phyloP scores from a whole-genome alignment of 2,113 vertebrate genomes.

The Glaucomys volans region DNA sequence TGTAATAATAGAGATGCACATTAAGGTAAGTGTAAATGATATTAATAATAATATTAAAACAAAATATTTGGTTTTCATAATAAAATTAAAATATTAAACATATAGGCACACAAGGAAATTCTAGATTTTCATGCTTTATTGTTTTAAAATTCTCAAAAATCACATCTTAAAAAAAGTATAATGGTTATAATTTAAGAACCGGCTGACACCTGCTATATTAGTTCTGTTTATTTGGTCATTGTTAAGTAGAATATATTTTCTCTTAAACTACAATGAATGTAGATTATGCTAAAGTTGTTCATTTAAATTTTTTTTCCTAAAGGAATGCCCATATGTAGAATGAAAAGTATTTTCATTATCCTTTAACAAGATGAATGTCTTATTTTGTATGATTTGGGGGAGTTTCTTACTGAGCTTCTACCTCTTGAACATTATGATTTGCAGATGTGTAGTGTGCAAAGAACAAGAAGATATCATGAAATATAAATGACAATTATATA shows the following conservation, averaged over 20 bases:
- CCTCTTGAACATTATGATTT: conserved; percentile 64
- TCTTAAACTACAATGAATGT: conserved; percentile 44
- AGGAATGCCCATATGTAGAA: conserved; percentile 48
- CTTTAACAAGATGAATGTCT: conserved; percentile 44
- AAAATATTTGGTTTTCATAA: conserved; percentile 41
- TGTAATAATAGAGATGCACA: neutral
- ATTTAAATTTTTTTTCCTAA: conserved; percentile 60
- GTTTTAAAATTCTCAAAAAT: conserved; percentile 35
- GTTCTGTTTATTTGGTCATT: conserved; percentile 47
- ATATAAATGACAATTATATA: conserved; percentile 53
- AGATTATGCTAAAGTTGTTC: conserved; percentile 49
- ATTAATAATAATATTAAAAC: conserved; percentile 32
- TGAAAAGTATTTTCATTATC: conserved; percentile 63
- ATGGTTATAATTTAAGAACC: conserved; percentile 35
- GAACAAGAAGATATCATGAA: conserved; percentile 70
- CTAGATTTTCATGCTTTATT: neutral
- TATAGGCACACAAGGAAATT: neutral
- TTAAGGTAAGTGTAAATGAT: conserved; percentile 24
- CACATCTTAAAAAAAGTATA: neutral
- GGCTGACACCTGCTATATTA: neutral
- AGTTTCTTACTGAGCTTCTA: conserved; percentile 39
- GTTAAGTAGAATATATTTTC: conserved; percentile 24
- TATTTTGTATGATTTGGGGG: conserved; percentile 45
- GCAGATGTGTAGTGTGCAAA: conserved; percentile 61
- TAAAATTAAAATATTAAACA: conserved; percentile 60